phyloP scores from a whole-genome alignment of 2,113 vertebrate species.

The Miniopterus natalensis region DNA sequence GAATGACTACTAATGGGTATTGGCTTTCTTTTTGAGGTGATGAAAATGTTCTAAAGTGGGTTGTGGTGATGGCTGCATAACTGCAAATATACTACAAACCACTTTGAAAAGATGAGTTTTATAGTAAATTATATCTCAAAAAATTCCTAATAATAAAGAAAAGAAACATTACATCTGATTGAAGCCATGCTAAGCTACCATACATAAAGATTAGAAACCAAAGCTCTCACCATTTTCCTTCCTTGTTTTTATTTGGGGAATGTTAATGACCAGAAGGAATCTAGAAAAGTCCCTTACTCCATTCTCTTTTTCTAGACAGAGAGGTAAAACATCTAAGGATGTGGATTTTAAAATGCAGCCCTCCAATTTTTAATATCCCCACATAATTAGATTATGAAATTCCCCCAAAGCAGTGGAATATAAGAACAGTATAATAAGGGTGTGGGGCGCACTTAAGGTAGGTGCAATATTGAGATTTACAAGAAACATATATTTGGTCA shows the following conservation, averaged over 20 bases:
- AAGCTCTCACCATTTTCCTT: slow-evolving; percentile 42
- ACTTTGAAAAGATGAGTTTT: slow-evolving; percentile 50
- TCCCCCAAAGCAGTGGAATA: slow-evolving; percentile 31
- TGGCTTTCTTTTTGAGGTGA: neutral
- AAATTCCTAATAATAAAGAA: slow-evolving; percentile 38
- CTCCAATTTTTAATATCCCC: slow-evolving; percentile 67
- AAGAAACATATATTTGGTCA: neutral
- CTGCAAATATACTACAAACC: slow-evolving; percentile 33
- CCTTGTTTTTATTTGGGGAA: slow-evolving; percentile 15
- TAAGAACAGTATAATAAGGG: slow-evolving; percentile 59
- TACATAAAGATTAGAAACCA: slow-evolving; percentile 64
- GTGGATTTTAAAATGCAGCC: slow-evolving; percentile 54
- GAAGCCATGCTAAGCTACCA: neutral
- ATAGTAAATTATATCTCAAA: slow-evolving; percentile 38
- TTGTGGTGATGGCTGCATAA: neutral
- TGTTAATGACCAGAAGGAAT: slow-evolving; percentile 50
- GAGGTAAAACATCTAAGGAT: slow-evolving; percentile 45
- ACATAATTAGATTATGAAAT: slow-evolving; percentile 64
- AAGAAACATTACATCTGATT: slow-evolving; percentile 46
- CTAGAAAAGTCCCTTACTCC: neutral
- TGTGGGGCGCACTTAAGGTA: slow-evolving; percentile 65
- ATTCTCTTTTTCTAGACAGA: slow-evolving; percentile 35
- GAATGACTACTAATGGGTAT: neutral
- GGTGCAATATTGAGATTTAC: neutral
- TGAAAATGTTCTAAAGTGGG: slow-evolving; percentile 15